Evolutionary conservation across 2,888 invertebrate species (phyloP), one percentile per base, ranked within the genome.

Genomic region (Drosophila tanythrix): DNA sequence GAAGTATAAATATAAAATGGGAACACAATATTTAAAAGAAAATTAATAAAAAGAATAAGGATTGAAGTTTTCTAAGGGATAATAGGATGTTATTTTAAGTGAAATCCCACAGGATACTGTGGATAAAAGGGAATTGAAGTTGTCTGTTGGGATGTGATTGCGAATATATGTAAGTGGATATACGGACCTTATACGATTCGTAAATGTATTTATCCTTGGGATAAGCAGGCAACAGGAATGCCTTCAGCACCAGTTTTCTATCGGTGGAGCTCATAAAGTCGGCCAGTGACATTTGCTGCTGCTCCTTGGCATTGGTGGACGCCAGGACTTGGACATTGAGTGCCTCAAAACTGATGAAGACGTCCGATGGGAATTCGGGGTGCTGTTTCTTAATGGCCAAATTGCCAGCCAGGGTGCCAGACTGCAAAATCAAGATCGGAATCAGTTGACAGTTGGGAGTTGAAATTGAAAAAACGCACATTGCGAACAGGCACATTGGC

Each of bases 381-480:
- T 96, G 94, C 13, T 93, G 89, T 80, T 96, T 94, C 90, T 96
- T 96, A 57, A 96, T 94, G 92, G 95, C 95, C 57, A 96, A 89
- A 83, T 96, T 96, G 0, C 96, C 96, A 13, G 95, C 96, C 63
- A 96, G 92, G 2, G 95, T 95, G n/a, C 95, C 96, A 62, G 94
- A 92, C 95, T 95, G 83, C 13, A 93, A 52, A 1, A 38, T 29
- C 15, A 27, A 21, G 18, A 27, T 21, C 3, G 21, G 29, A 18
- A 51, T 56, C 5, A 43, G 13, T 38, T 56, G 8, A 15, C 38
- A 56, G 15, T 38, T 15, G 4, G 8, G 21, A 13, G 29, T 57
- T 21, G 21, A 15, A n/a, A 36, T 15, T 35, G 8, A 1, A 2
- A 7, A 18, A 8, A 92, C 94, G 93, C 90, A 96, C 95, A 92